phyloP scores from a whole-genome alignment of 2,797 vertebrate species.

The Spatula clypeata region DNA sequence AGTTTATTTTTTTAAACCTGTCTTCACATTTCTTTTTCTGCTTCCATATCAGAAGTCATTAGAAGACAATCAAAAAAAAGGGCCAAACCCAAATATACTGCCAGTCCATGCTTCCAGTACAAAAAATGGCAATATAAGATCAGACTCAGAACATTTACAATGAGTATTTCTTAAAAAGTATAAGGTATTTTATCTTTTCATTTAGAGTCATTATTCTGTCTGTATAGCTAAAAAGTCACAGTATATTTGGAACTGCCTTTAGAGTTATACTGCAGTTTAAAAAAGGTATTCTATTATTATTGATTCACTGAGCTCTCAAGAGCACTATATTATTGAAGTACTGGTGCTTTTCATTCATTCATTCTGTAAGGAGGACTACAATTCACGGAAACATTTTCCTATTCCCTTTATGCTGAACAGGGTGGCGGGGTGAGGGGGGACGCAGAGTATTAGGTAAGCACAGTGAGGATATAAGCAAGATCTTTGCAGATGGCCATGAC shows the following conservation, averaged over 20 bases:
- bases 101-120: not conserved
- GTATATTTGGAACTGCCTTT: not conserved
- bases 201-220: not conserved
- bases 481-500: not conserved
- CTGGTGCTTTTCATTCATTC: not conserved
- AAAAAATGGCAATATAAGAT: not conserved
- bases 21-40: not conserved
- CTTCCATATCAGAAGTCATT: not conserved
- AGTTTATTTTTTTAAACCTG: not conserved
- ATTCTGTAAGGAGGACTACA: not conserved
- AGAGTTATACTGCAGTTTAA: not conserved
- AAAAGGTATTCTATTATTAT: slow-evolving; percentile 4
- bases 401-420: not conserved
- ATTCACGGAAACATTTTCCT: not conserved
- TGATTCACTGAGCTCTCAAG: not conserved
- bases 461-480: not conserved
- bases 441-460: not conserved
- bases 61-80: not conserved
- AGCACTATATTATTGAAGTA: not conserved
- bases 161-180: not conserved
- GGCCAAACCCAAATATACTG: not conserved
- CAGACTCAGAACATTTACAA: not conserved
- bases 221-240: not conserved
- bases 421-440: fast-evolving
- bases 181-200: not conserved